Base-by-base conservation (phyloP, 35 echinoderm and acorn worm genomes). In the Heliocidaris erythrogramma region DNA sequence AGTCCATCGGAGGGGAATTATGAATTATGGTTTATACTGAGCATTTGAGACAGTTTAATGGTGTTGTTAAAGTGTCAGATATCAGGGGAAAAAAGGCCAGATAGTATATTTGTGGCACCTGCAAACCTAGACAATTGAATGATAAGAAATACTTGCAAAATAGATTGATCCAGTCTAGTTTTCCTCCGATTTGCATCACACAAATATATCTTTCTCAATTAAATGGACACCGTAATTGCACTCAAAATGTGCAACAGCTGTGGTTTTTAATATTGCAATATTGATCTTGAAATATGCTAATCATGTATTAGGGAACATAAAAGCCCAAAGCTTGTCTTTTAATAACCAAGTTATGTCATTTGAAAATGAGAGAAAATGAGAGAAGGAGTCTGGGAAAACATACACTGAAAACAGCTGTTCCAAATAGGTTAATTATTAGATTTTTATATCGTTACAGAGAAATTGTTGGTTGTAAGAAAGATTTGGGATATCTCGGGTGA, bases 51-150 rank as follows among this genome's bases (percentile, higher is more conserved):
- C 65, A 78, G 18, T 78, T 78, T 78, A 78, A 78, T 78, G 65
- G 65, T 78, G 65, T 78, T 78, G 65, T 78, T 78, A n/a, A 78
- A 78, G 65, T 78, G 65, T 78, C 65, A 78, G 8, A 78, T 78
- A 78, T 78, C 65, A 27, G 27, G 27, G 18, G 18, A n/a, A 78
- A 78, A 78, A 78, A 42, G 35, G 65, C 27, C 65, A 78, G 21
- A 78, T 27, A n/a, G 65, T 18, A 5, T n/a, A 29, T n/a, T n/a
- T n/a, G 8, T n/a, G 65, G 65, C 65, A n/a, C 21, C 65, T 78
- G 65, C 7, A 18, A 78, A 7, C 65, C 65, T 78, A 78, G 65
- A 78, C 65, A 78, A n/a, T 78, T 78, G 27, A 78, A 69, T 69
- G 4, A 18, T 17, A 17, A 69, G 60, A 78, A 78, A 78, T n/a